Conservation (phyloP, 1,140 invertebrate genomes). For the Bactericera cockerelli region DNA sequence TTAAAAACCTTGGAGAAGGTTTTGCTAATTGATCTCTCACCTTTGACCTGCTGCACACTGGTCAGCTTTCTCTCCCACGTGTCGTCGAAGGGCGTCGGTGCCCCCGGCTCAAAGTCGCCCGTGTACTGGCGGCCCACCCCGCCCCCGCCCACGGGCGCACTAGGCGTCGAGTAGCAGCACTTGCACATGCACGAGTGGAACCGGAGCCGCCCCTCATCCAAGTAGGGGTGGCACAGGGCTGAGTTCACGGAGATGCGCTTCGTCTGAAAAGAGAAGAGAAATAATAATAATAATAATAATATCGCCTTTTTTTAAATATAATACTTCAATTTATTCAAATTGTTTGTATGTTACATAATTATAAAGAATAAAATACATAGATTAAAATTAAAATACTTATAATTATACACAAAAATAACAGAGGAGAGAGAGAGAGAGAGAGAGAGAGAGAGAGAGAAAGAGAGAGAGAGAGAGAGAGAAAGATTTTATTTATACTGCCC, state of each 20-base stretch:
- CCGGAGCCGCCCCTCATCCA: conserved; percentile 90
- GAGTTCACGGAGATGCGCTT: conserved; percentile 88
- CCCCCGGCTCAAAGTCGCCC: conserved; percentile 80
- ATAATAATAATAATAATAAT: conserved; percentile 15
- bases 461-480: no score
- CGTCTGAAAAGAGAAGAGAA: conserved; percentile 39
- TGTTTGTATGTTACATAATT: no score
- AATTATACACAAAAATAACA: no score
- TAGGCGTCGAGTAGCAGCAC: conserved; percentile 62
- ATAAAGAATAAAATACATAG: no score
- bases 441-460: conserved; percentile 7
- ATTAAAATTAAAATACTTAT: no score
- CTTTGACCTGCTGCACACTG: conserved; percentile 86
- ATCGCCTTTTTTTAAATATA: neutral
- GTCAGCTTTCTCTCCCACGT: conserved; percentile 86
- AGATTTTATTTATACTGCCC: no score
- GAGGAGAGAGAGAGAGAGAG: conserved; percentile 3
- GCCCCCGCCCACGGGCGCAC: no score
- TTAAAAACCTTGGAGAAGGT: no score
- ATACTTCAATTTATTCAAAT: neutral
- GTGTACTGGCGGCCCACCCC: conserved; percentile 57
- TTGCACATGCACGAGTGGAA: conserved; percentile 99
- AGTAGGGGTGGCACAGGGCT: conserved; percentile 87
- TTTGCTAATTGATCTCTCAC: conserved; percentile 42
- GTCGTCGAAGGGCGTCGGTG: conserved; percentile 79